Evolutionary conservation across 2,797 vertebrate genomes (phyloP), one percentile per base, ranked within the genome.

Genomic region (Amblyraja radiata): DNA sequence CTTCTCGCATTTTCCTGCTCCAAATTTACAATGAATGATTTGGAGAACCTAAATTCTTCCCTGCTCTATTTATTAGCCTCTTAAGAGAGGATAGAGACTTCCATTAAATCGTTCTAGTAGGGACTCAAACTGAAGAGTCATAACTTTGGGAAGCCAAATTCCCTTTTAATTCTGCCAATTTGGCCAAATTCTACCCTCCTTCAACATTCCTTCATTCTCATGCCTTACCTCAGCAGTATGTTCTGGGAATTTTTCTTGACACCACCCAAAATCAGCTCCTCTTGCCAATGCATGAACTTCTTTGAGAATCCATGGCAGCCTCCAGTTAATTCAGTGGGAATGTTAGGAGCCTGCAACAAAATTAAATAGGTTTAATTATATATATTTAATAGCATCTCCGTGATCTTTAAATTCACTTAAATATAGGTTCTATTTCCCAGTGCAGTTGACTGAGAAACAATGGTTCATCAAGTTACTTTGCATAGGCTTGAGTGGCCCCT

Each of bases 221-320:
- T 81, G 80, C 93, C 97, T 96, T 94, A 99, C 99, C 98, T 99
- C 95, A 97, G 96, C 95, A 99, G 96, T 94, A 96, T 95, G 93
- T 98, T 97, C 95, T 97, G 97, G 93, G 96, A 95, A 95, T 96
- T 97, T 96, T 98, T 99, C 94, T 96, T 95, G 2, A 96, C 96
- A 93, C 98, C 98, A 0, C 99, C 99, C 93, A 99, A 96, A 95
- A 99, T 97, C 95, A 99, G 95, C 95, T 99, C 99, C 96, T 99
- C 98, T 95, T 99, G 98, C 99, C 99, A 99, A 96, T 98, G 98
- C 98, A 99, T 99, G 95, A 98, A 99, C 96, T 98, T 99, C 96
- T 96, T 97, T 95, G 98, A 99, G 95, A 99, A 99, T 95, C 99
- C 98, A 0, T 99, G 97, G 95, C 99, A 99, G 96, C 99, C 98